Evolutionary conservation across 2,888 invertebrate genomes (phyloP), one percentile per base, ranked within the genome.

Genomic region (Choristoneura rosaceana): DNA sequence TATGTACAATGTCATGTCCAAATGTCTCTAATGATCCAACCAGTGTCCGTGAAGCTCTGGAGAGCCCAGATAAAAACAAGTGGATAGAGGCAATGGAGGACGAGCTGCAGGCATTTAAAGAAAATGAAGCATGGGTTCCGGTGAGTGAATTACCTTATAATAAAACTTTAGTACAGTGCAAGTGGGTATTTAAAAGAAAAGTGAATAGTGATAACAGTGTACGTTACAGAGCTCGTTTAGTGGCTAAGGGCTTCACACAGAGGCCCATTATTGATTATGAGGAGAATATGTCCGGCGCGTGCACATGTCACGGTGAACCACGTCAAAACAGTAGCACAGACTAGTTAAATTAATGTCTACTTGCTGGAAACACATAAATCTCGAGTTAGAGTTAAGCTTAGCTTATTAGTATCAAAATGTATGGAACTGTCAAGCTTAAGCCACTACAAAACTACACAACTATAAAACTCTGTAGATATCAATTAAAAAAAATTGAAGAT

Each of bases 171-270:
- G 33, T 58, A 12, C 58, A 58, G 58, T 58, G 58, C 12, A 25
- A 33, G 10, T 58, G 58, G 58, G 58, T 58, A 12, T 58, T 58
- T 12, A 58, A 58, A 33, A 58, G 14, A 12, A 58, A 58, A 58
- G 3, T 58, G 12, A 33, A 33, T 9, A 33, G 58, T 58, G 33
- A 58, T 10, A 58, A 33, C 33, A 33, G 33, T 33, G 58, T 58
- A 10, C 58, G 33, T 33, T 58, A 58, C 12, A 25, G 58, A 12
- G 58, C 58, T 3, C 25, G 58, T 33, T 15, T 50, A 15, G 50
- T 50, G n/a, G 50, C 50, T 4, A 50, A 50, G 7, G 50, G 50
- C 15, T 50, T 58, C 33, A 58, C 33, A 10, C 58, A 58, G 33
- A 33, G 12, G 33, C 33, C 25, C 33, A 33, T 33, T 1, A 25